A percentile compares a stretch with the other conserved stretches of the same genome.
phyloP scores from a whole-genome alignment of 1,140 invertebrate species.

The Drosophila grimshawi region DNA sequence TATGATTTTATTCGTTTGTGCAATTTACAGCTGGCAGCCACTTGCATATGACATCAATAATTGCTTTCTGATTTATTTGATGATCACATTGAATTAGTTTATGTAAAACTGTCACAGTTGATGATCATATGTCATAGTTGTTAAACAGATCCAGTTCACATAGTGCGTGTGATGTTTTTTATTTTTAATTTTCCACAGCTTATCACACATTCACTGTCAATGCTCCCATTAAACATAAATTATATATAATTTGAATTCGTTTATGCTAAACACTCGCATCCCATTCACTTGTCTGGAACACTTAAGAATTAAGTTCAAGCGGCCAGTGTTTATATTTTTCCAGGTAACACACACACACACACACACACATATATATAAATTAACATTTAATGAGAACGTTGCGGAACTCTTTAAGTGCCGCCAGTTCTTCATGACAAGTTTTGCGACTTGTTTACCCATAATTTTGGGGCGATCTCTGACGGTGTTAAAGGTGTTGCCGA shows the following conservation, averaged over 20 bases:
- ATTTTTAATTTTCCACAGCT: slow-evolving; percentile 30
- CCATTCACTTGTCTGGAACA: slow-evolving; percentile 2
- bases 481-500: slow-evolving; percentile 10
- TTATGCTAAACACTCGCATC: slow-evolving; percentile 29
- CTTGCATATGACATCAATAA: not conserved
- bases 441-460: slow-evolving; percentile 12
- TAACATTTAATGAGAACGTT: slow-evolving; percentile 79
- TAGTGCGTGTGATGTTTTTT: not conserved
- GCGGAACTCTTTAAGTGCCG: slow-evolving; percentile 50
- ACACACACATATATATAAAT: slow-evolving; percentile 28
- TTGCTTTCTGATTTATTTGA: not conserved
- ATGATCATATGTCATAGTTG: not conserved
- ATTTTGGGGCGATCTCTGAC: not conserved
- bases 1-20: too few relatives aligned
- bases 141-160: not conserved
- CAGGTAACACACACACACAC: slow-evolving; percentile 55
- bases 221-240: slow-evolving; percentile 50
- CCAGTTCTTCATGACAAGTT: slow-evolving; percentile 17
- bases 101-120: not conserved
- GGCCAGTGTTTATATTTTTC: slow-evolving; percentile 56
- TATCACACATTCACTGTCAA: slow-evolving; percentile 55
- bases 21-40: not conserved
- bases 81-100: not conserved
- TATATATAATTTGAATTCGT: slow-evolving; percentile 48
- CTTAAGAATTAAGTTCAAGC: slow-evolving; percentile 59